These are phyloP conservation scores for Microtus ochrogaster DNA, from an alignment of 2,113 vertebrate genomes.

Conservation along the genomic window DNA sequence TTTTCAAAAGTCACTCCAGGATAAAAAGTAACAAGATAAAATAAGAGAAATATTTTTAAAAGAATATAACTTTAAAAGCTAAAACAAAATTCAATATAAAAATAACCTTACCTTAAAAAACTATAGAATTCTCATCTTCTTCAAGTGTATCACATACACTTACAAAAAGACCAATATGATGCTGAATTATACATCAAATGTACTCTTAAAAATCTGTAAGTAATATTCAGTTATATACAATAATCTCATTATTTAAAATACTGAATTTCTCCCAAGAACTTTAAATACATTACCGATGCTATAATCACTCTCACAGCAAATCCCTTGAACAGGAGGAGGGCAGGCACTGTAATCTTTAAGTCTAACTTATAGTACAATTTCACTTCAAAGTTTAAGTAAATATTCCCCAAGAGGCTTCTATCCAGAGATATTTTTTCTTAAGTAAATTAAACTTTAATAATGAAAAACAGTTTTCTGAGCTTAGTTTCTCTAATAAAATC, in stretches of 20 bases:
- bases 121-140: conserved; percentile 24
- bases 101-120: conserved; percentile 72
- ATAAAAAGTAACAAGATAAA: conserved; percentile 56
- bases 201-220: conserved; percentile 33
- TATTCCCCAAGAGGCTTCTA: conserved; percentile 31
- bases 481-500: conserved; percentile 31
- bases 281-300: conserved; percentile 42
- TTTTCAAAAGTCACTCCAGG: conserved; percentile 47
- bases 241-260: conserved; percentile 65
- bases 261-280: conserved; percentile 44
- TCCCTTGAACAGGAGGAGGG: conserved; percentile 23
- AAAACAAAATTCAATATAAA: conserved; percentile 65
- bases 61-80: conserved; percentile 42
- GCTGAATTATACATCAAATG: conserved; percentile 35
- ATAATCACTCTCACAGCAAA: conserved; percentile 44
- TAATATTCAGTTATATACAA: conserved; percentile 56
- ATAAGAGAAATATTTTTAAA: conserved; percentile 51
- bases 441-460: conserved; percentile 54
- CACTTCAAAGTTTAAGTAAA: conserved; percentile 29
- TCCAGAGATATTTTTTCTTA: neutral
- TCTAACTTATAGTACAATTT: neutral
- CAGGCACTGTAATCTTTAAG: neutral
- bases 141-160: conserved; percentile 34
- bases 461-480: conserved; percentile 26
- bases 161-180: conserved; percentile 45